Percentiles rank a stretch among this genome's conserved stretches.
Evolutionary conservation across 2,113 vertebrate species (phyloP).

Genomic region (Osmerus eperlanus): DNA sequence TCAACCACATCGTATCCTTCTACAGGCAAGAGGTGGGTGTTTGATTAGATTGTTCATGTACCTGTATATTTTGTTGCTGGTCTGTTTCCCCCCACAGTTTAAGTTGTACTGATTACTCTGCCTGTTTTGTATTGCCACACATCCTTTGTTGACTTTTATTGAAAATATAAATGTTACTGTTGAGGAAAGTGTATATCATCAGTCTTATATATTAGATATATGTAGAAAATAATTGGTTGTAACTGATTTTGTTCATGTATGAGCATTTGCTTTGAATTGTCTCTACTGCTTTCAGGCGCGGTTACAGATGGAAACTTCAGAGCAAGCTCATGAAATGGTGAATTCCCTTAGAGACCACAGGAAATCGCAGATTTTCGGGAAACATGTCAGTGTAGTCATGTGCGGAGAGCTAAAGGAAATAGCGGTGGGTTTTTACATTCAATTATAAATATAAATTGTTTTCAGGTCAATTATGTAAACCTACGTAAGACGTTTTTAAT

Average conservation of each 20-base stretch:
- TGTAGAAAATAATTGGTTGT: not conserved
- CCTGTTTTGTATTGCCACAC: too few species aligned
- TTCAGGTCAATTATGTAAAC: not conserved
- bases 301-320: slow-evolving; percentile 79
- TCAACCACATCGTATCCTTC: slow-evolving; percentile 37
- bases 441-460: not conserved
- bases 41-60: not conserved
- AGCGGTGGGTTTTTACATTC: slow-evolving; percentile 66
- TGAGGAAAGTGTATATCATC: too few species aligned
- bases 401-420: slow-evolving; percentile 80
- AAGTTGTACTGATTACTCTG: too few species aligned
- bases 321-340: slow-evolving; percentile 79
- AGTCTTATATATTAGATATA: too few species aligned
- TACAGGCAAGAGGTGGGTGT: slow-evolving; percentile 41
- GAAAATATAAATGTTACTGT: too few species aligned
- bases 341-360: slow-evolving; percentile 74
- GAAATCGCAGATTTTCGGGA: slow-evolving; percentile 74
- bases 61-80: too few species aligned
- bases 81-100: too few species aligned
- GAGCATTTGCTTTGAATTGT: not conserved
- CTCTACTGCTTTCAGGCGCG: slow-evolving; percentile 68
- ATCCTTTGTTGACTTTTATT: too few species aligned
- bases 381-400: slow-evolving; percentile 70
- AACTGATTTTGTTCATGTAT: not conserved
- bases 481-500: too few species aligned